Evolutionary conservation across 2,888 invertebrate species (phyloP), one percentile per base, ranked within the genome.

Genomic region (Aphidius colemani): DNA sequence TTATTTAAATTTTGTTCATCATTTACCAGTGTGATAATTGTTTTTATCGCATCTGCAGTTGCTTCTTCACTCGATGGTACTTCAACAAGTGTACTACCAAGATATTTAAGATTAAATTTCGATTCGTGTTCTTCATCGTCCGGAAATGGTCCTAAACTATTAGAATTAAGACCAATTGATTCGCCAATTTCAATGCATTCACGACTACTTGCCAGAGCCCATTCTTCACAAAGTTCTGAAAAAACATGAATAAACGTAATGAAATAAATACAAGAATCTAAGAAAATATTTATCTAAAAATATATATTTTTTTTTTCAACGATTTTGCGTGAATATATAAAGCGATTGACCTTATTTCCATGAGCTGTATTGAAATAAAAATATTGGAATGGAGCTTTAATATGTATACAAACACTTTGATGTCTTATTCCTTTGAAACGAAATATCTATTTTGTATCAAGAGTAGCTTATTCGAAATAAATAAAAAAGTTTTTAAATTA

Each of bases 21-120:
- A 72, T 74, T 67, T 70, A 83, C 83, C 83, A 83, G 80, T 59
- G 89, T 87, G 67, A 94, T 87, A 70, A 94, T 91, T 48, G 89
- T 89, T 78, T 92, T 91, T 57, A 95, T 92, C 45, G 94, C 94
- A 63, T 91, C 89, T 4, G 92, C 90, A 62, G 92, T 94, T 41
- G 91, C 89, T 71, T 89, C 88, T 40, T 91, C 90, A 65, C 89
- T 90, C 13, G 88, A 88, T 7, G 90, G 88, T 58, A 91, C 88
- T 78, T 93, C 92, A 7, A 93, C 90, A 6, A 92, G 86, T 18
- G 90, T 90, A 65, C 88, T 88, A 11, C 94, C 94, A 60, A 93
- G 87, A 82, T 93, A 93, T 80, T 93, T 90, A 69, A 92, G 83
- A 76, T 84, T 85, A 79, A 88, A 88, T 45, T 84, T 85, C 53